Conservation (phyloP, 2,113 vertebrate species). For the Leptodactylus fuscus region DNA sequence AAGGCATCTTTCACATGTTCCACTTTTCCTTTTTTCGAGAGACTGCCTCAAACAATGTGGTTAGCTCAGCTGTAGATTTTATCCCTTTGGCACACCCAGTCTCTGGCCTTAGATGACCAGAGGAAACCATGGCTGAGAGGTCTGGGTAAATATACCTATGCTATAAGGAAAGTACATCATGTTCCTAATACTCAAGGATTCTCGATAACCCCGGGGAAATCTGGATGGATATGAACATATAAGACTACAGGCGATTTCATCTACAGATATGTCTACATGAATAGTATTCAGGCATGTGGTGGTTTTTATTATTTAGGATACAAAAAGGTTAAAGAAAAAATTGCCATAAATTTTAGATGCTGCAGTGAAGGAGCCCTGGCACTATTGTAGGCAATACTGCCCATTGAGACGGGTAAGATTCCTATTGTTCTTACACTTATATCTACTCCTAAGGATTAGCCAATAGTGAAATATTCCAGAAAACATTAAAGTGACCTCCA, state of each 20-base stretch:
- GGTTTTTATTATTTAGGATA: background rate
- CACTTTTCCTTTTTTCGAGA: slow-evolving; percentile 29
- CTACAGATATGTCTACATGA: background rate
- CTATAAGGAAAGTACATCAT: background rate
- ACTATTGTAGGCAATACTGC: too few species aligned
- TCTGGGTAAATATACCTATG: background rate
- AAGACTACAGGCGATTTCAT: background rate
- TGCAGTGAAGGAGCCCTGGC: too few species aligned
- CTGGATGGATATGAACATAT: background rate
- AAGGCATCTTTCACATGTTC: slow-evolving; percentile 31
- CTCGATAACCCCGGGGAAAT: background rate
- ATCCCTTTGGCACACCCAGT: slow-evolving; percentile 29
- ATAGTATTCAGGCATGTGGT: background rate
- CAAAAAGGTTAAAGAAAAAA: background rate
- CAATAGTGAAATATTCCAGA: too few species aligned
- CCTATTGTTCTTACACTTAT: too few species aligned
- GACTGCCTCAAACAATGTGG: slow-evolving; percentile 44
- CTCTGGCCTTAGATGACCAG: slow-evolving; percentile 53
- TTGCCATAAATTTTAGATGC: background rate
- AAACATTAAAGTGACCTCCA: too few species aligned
- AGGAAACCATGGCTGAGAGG: background rate
- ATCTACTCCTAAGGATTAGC: too few species aligned
- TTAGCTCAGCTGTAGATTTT: slow-evolving; percentile 33
- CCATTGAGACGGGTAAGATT: too few species aligned
- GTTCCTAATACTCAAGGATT: slow-evolving; percentile 62